Evolutionary conservation across 2,113 vertebrate genomes (phyloP), one percentile per base, ranked within the genome.

Genomic region (Motacilla tschutschensis): DNA sequence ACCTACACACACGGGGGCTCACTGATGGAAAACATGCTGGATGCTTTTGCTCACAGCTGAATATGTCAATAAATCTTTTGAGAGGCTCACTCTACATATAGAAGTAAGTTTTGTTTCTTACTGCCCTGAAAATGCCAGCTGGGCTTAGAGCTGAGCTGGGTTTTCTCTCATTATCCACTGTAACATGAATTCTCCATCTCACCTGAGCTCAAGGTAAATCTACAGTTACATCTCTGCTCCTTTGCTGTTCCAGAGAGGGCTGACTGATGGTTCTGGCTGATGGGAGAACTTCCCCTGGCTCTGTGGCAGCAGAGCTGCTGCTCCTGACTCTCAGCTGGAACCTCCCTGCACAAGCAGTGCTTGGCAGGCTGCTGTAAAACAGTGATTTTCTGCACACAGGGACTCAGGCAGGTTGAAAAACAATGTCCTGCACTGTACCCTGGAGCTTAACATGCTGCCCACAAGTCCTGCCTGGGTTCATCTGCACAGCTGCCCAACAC

Each of bases 321-420:
- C 13, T 29, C 31, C 24, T 4, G 48, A 53, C 9, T 0, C 0
- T 7, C 47, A 84, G 18, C n/a, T 58, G 35, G 24, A 83, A 47
- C 16, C 9, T 77, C 43, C 38, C 74, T 58, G 51, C 59, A 48
- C 1, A 2, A n/a, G 21, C 5, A 28, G 22, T 1, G 1, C 19
- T 33, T 19, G 17, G 26, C 57, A 78, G 44, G 36, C 74, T 74
- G 60, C 44, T 74, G 17, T 48, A 47, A 72, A 74, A 47, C 25
- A 19, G 31, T 6, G 31, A 29, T 76, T 76, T 79, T 72, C 77
- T 79, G 43, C 54, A 85, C 50, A 33, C 59, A 55, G 31, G 15
- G 17, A 19, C 20, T 55, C 57, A 20, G 22, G n/a, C 17, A 85
- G 26, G 15, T 33, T 67, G 28, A 59, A 85, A 79, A 20, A 15